These are phyloP conservation scores for Thyatira batis DNA, from an alignment of 2,888 invertebrate genomes.

Conservation along the genomic window DNA sequence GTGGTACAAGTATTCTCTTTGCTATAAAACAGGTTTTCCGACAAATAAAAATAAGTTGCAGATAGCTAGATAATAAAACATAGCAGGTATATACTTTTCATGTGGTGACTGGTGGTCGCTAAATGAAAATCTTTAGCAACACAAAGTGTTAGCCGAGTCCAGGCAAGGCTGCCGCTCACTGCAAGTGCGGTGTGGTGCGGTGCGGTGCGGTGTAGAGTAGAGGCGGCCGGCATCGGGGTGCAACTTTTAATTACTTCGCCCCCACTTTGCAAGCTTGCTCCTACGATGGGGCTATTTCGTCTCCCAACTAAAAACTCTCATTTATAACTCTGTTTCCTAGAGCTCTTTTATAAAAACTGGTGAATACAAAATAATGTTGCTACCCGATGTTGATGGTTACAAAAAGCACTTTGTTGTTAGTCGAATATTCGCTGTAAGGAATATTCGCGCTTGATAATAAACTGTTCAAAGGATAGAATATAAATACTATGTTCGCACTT, in stretches of 20 bases:
- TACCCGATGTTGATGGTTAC: background rate
- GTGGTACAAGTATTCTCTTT: too few relatives aligned
- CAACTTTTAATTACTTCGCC: slow-evolving; percentile 77
- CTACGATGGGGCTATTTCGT: slow-evolving; percentile 63
- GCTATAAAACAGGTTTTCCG: too few relatives aligned
- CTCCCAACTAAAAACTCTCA: slow-evolving; percentile 68
- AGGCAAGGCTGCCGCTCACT: slow-evolving; percentile 27
- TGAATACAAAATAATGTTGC: slow-evolving; percentile 41
- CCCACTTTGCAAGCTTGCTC: slow-evolving; percentile 62
- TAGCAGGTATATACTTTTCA: too few relatives aligned
- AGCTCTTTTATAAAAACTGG: slow-evolving; percentile 43
- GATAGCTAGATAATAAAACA: background rate
- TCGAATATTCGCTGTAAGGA: background rate
- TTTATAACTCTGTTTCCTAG: slow-evolving; percentile 61
- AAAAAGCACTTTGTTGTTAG: background rate
- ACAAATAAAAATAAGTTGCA: background rate
- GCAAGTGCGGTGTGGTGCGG: slow-evolving; percentile 30
- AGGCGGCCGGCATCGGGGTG: slow-evolving; percentile 32
- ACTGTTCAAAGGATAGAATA: too few relatives aligned
- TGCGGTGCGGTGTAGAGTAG: too few relatives aligned
- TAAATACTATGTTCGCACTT: too few relatives aligned
- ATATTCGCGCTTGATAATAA: too few relatives aligned
- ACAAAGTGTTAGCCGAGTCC: slow-evolving; percentile 17
- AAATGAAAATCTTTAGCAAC: slow-evolving; percentile 1
- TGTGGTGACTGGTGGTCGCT: background rate